phyloP scores from a whole-genome alignment of 2,797 vertebrate species.

The Nyctibius grandis region DNA sequence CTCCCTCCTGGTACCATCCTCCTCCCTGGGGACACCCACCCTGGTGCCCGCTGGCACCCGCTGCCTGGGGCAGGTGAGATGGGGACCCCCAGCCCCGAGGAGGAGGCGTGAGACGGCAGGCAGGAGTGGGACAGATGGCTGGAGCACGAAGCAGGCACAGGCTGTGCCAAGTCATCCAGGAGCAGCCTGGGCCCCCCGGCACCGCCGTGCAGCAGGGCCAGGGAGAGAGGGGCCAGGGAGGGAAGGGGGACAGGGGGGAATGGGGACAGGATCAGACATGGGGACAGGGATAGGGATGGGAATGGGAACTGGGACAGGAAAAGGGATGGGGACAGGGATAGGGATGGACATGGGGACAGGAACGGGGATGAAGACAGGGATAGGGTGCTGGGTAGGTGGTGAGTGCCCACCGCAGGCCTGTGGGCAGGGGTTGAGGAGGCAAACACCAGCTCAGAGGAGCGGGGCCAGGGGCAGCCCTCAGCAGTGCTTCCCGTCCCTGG shows the following conservation, averaged over 20 bases:
- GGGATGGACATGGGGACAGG: too few relatives aligned
- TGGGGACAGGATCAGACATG: neutral
- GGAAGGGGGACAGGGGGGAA: neutral
- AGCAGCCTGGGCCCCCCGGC: neutral
- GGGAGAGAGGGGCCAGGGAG: neutral
- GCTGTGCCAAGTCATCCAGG: neutral
- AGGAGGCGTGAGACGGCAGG: constrained; percentile 15
- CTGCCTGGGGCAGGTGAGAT: neutral
- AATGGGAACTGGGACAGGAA: neutral
- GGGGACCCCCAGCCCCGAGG: neutral
- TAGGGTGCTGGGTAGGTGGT: rapidly evolving
- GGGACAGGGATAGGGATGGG: too few relatives aligned
- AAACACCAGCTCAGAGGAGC: neutral
- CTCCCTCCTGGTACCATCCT: neutral
- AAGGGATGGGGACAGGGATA: too few relatives aligned
- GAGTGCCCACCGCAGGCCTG: neutral
- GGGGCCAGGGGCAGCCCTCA: neutral
- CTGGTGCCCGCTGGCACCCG: neutral
- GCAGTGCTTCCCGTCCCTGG: neutral
- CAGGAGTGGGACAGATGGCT: constrained; percentile 15
- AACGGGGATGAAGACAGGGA: neutral
- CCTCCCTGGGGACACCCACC: neutral
- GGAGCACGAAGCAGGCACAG: neutral
- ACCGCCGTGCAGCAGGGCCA: rapidly evolving
- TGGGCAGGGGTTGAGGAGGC: neutral